phyloP scores from a whole-genome alignment of 92 coral and sea anemone species.

The Virgularia gustaviana region DNA sequence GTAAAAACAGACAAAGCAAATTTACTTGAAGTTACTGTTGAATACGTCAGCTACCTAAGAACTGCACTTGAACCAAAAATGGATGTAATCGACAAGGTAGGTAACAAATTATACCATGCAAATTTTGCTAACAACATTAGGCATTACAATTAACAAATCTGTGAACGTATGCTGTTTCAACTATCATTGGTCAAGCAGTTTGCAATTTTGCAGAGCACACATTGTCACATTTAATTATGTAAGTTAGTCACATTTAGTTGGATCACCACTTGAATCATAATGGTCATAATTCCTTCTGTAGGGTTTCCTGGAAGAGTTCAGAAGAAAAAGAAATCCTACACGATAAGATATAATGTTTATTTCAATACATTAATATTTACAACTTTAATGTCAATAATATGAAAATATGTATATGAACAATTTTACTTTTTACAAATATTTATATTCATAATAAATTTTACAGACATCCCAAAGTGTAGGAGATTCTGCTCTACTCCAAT shows the following conservation, averaged over 20 bases:
- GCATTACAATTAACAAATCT: no score
- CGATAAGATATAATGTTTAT: background rate
- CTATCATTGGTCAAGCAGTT: background rate
- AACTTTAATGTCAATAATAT: background rate
- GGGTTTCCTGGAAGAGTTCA: conserved; percentile 29
- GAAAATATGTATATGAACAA: background rate
- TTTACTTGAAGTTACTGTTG: conserved; percentile 17
- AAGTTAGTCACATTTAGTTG: background rate
- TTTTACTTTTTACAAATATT: no score
- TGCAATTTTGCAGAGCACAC: background rate
- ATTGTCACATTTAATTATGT: no score
- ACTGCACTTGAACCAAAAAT: conserved; percentile 12
- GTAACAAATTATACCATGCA: no score
- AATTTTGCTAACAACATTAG: background rate
- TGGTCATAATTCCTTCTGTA: background rate
- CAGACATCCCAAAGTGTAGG: no score
- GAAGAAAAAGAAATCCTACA: background rate
- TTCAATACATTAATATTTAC: background rate
- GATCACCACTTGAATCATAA: no score
- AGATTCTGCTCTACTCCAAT: background rate
- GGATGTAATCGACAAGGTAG: conserved; percentile 26
- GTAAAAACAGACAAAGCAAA: conserved; percentile 35
- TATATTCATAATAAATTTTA: background rate
- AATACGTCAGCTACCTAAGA: conserved; percentile 14
- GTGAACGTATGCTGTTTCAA: no score